These are phyloP conservation scores for Phaedon cochleariae DNA, from an alignment of 2,888 invertebrate species.

Conservation along the genomic window DNA sequence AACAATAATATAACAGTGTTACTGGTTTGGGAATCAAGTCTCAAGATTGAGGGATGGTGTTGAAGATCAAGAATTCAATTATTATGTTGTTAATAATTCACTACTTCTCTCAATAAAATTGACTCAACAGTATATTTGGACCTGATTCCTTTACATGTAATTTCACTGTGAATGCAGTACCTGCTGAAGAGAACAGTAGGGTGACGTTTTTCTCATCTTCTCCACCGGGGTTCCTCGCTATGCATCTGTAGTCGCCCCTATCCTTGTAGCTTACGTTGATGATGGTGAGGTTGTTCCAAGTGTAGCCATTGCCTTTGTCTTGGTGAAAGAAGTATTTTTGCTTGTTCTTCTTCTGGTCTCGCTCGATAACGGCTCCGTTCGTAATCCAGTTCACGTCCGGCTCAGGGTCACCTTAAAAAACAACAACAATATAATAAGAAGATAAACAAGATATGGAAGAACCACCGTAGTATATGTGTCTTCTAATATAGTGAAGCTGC, in stretches of 20 bases:
- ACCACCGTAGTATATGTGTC: too few species aligned
- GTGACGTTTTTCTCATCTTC: constrained; percentile 79
- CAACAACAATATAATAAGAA: too few species aligned
- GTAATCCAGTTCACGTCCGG: constrained; percentile 80
- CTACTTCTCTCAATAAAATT: too few species aligned
- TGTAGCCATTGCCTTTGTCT: constrained; percentile 48
- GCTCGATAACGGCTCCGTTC: constrained; percentile 71
- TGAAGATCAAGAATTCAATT: too few species aligned
- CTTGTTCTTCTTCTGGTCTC: constrained; percentile 60
- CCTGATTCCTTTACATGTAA: too few species aligned
- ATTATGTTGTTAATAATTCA: too few species aligned
- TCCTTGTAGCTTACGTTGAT: constrained; percentile 63
- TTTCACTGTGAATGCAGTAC: constrained; percentile 52
- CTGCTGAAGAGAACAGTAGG: constrained; percentile 60
- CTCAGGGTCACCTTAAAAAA: constrained; percentile 65
- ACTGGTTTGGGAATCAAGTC: too few species aligned
- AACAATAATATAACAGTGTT: too few species aligned
- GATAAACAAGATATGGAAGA: too few species aligned
- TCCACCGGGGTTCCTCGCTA: constrained; percentile 85
- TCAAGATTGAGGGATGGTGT: too few species aligned
- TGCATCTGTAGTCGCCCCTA: constrained; percentile 70
- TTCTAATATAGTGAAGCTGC: too few species aligned
- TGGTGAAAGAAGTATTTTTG: constrained; percentile 62
- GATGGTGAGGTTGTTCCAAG: constrained; percentile 70
- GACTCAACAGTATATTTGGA: too few species aligned